Base-by-base conservation (phyloP, 2,113 vertebrate genomes). In the Lutjanus erythropterus region DNA sequence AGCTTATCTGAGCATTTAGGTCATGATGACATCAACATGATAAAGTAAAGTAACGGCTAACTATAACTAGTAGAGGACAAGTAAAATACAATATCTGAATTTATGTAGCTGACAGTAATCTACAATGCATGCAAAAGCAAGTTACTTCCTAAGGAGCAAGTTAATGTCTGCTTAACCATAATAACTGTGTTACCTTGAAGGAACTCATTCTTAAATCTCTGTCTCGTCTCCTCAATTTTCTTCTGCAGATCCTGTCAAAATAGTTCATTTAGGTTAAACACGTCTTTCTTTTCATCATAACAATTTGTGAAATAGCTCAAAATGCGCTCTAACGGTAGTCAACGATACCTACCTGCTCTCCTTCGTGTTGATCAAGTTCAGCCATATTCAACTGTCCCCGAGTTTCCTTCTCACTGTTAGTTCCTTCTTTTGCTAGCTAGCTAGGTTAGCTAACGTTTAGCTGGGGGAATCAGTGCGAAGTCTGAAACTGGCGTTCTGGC, bases 141-240 rank as follows among this genome's bases (percentile, higher is more conserved):
- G 39, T 41, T 16, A 14, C 21, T 46, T 6, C 1, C 18, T 2
- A n/a, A 21, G 1, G 19, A 49, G 25, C 18, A 50, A 33, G n/a
- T 70, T 58, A 33, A 49, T 50, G 31, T 11, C 69, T 33, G 25
- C 39, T 65, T 52, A 60, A 58, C 67, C 44, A 64, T 10, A 71
- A 55, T 42, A 29, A 78, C 27, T 41, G 33, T 14, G 60, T 91
- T 93, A 99, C 98, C 97, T 96, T 96, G 84, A 53, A 97, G 75
- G 80, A 94, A 96, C 71, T 99, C 97, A 21, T 93, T 89, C 82
- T 95, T 96, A 91, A 99, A 99, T 66, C 97, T 95, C 80, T 94
- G 93, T 37, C 97, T 94, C 1, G 90, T 96, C 84, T 97, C 96
- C 56, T 92, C 89, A 42, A 98, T 91, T 89, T 97, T 96, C 69